phyloP scores from a whole-genome alignment of 2,888 invertebrate species.

The Bedellia somnulentella region DNA sequence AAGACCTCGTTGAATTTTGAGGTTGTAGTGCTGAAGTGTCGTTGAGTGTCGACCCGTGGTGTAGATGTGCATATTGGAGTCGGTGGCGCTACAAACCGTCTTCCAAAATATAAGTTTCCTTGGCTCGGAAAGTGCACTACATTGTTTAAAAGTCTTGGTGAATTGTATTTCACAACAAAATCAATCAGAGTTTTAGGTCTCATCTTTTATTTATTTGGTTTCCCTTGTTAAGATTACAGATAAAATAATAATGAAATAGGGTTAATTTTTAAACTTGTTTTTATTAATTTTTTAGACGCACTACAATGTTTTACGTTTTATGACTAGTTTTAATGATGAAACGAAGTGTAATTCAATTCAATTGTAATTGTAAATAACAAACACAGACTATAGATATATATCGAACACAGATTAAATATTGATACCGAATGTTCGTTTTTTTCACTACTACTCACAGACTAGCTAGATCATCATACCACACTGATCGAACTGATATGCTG shows the following conservation, averaged over 20 bases:
- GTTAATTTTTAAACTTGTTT: neutral
- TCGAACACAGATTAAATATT: too few species aligned
- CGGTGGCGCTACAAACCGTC: slow-evolving; percentile 26
- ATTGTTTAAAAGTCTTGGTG: slow-evolving; percentile 40
- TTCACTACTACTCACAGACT: too few species aligned
- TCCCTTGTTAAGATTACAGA: too few species aligned
- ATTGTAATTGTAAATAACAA: too few species aligned
- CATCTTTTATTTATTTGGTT: too few species aligned
- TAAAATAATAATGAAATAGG: neutral
- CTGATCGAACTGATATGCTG: too few species aligned
- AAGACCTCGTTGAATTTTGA: slow-evolving; percentile 22
- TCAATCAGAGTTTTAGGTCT: slow-evolving; percentile 43
- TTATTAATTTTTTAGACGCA: slow-evolving; percentile 5
- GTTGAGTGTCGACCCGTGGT: slow-evolving; percentile 29
- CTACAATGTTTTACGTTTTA: too few species aligned
- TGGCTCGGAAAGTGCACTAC: slow-evolving; percentile 46
- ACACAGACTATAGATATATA: too few species aligned
- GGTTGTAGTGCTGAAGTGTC: slow-evolving; percentile 27
- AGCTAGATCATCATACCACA: too few species aligned
- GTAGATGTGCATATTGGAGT: slow-evolving; percentile 26
- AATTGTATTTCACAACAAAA: slow-evolving; percentile 46
- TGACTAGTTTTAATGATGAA: too few species aligned
- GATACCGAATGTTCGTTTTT: too few species aligned
- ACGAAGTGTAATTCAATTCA: too few species aligned
- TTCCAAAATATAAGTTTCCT: slow-evolving; percentile 45